Evolutionary conservation across 2,113 vertebrate genomes (phyloP).

Genomic region (Jaculus jaculus): DNA sequence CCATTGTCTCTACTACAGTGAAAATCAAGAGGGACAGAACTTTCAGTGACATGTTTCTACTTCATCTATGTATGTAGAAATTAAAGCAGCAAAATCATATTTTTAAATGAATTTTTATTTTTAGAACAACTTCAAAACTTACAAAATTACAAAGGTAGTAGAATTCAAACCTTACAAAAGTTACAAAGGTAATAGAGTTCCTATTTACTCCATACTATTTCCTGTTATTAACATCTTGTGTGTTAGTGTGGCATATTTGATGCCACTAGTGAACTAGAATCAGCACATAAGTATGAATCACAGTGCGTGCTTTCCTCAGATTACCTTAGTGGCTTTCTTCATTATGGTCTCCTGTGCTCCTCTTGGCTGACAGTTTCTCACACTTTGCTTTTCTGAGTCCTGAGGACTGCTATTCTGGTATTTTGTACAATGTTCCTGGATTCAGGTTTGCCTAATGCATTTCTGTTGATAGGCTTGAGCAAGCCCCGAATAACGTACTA

Average conservation of each 20-base stretch:
- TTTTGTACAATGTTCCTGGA: not conserved
- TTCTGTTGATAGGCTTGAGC: not conserved
- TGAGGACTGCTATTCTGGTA: not conserved
- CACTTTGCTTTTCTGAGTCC: not conserved
- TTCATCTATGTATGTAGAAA: not conserved
- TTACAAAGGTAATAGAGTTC: not conserved
- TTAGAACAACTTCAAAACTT: slow-evolving; percentile 5
- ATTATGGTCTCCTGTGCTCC: not conserved
- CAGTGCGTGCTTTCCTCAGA: not conserved
- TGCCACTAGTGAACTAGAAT: not conserved
- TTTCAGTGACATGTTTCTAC: not conserved
- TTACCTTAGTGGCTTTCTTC: not conserved
- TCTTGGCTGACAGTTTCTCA: not conserved
- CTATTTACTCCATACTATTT: not conserved
- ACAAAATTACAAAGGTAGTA: not conserved
- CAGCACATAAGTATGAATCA: not conserved
- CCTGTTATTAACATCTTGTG: not conserved
- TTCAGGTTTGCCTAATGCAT: not conserved
- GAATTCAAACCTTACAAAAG: not conserved
- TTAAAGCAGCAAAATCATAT: not conserved
- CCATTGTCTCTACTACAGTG: not conserved
- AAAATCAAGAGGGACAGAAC: not conserved
- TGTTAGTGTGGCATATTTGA: not conserved
- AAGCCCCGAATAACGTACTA: not conserved
- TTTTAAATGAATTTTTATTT: not conserved